phyloP scores from a whole-genome alignment of 2,113 vertebrate genomes.

The Elachura formosa region DNA sequence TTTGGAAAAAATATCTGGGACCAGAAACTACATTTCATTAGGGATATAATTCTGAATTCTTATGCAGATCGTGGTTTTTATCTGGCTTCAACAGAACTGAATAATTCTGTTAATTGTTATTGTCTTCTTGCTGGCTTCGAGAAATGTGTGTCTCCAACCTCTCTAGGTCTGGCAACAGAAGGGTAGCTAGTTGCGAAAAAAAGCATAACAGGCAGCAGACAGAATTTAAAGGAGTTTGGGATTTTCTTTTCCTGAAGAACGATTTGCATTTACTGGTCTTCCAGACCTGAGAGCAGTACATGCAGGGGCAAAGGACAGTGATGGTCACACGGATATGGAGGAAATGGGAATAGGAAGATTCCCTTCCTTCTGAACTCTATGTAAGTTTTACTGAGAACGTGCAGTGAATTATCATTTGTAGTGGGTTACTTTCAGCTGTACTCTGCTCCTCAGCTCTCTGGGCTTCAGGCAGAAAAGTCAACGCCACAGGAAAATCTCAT shows the following conservation, averaged over 20 bases:
- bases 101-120: conserved; percentile 4
- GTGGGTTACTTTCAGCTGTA: neutral
- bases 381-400: neutral
- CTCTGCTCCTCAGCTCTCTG: neutral
- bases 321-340: fast-evolving
- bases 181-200: neutral
- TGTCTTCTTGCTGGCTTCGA: neutral
- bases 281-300: neutral
- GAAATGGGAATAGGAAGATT: neutral
- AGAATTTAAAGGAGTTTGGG: neutral
- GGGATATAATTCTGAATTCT: conserved; percentile 6
- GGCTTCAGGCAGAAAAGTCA: conserved; percentile 14
- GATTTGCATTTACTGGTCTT: neutral
- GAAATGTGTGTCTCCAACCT: neutral
- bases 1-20: neutral
- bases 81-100: conserved; percentile 18
- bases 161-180: neutral
- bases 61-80: neutral
- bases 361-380: neutral
- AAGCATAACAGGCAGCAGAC: neutral
- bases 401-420: neutral
- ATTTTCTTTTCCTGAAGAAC: neutral
- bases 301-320: neutral
- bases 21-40: neutral
- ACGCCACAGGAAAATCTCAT: neutral